Evolutionary conservation across 2,888 invertebrate genomes (phyloP), one percentile per base, ranked within the genome.

Genomic region (Idaea aversata): DNA sequence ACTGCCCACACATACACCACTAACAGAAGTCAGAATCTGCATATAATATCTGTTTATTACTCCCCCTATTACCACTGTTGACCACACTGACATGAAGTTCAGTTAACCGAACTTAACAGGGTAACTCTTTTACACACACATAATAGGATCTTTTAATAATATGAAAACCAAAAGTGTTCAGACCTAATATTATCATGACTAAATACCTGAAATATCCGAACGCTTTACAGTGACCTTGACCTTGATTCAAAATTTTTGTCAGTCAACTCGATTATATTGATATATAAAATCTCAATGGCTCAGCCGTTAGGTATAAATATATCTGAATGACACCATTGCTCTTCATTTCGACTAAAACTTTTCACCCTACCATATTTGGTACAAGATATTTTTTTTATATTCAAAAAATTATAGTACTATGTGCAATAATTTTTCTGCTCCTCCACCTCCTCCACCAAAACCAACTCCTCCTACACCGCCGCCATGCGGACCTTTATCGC

Each of bases 241-340:
- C 15, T 34, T 3, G 5, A 7, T 61, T 34, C 4, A 64, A 47
- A 47, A 47, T 13, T 0, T 47, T 47, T 10, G 47, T 47, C 47
- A 10, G 47, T 47, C 71, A 65, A 63, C 66, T 61, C 25, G 70
- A 74, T 70, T 58, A 7, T 6, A 5, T 15, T 59, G 47, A 47
- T 6, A 7, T 13, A 10, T 47, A 47, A 38, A 47, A 47, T 47
- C 47, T 47, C 47, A 47, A 47, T 47, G 47, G 47, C 47, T 13
- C 47, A 13, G 47, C 7, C 47, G 4, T 57, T 47, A 65, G 66
- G 75, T 81, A 81, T 84, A 84, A 77, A 82, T 80, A 82, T 65
- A 57, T 63, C 70, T 65, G 34, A 59, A 61, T n/a, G n/a, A 36
- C 15, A 25, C 34, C 35, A 47, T 34, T 15, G 58, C 57, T 58